Conservation (phyloP, 1,140 invertebrate species). For the Dendrolimus kikuchii region DNA sequence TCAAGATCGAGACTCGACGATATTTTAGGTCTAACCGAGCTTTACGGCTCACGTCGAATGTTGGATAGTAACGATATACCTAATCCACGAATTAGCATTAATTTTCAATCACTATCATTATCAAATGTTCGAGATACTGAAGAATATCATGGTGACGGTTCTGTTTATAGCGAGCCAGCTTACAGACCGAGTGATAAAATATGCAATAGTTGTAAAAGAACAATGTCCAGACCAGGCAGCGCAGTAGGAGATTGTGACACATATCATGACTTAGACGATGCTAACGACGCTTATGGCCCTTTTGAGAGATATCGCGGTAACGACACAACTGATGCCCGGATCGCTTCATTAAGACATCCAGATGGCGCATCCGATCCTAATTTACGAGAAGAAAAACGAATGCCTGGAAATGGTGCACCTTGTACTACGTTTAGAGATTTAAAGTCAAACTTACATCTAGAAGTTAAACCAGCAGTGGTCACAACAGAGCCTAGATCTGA, state of each 20-base stretch:
- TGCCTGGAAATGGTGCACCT: constrained; percentile 80
- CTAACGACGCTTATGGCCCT: constrained; percentile 58
- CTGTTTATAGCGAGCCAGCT: constrained; percentile 88
- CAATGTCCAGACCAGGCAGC: constrained; percentile 80
- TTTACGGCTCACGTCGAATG: constrained; percentile 49
- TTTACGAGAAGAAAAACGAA: constrained; percentile 79
- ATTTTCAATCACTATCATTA: constrained; percentile 81
- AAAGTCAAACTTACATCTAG: constrained; percentile 73
- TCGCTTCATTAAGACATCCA: constrained; percentile 86
- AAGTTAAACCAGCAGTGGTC: constrained; percentile 69
- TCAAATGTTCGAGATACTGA: constrained; percentile 79
- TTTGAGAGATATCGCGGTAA: constrained; percentile 58
- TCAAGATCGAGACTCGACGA: constrained; percentile 58
- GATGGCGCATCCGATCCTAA: constrained; percentile 94
- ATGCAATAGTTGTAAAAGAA: constrained; percentile 82
- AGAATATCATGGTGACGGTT: constrained; percentile 78
- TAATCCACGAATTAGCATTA: constrained; percentile 44
- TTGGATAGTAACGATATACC: constrained; percentile 40
- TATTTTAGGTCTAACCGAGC: constrained; percentile 45
- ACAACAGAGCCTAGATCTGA: constrained; percentile 62
- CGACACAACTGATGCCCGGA: constrained; percentile 73
- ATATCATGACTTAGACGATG: constrained; percentile 68
- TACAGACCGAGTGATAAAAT: constrained; percentile 83
- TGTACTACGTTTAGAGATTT: constrained; percentile 75
- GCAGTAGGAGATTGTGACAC: constrained; percentile 64